Evolutionary conservation across 2,113 vertebrate genomes (phyloP).

Genomic region (Phyllopteryx taeniolatus): DNA sequence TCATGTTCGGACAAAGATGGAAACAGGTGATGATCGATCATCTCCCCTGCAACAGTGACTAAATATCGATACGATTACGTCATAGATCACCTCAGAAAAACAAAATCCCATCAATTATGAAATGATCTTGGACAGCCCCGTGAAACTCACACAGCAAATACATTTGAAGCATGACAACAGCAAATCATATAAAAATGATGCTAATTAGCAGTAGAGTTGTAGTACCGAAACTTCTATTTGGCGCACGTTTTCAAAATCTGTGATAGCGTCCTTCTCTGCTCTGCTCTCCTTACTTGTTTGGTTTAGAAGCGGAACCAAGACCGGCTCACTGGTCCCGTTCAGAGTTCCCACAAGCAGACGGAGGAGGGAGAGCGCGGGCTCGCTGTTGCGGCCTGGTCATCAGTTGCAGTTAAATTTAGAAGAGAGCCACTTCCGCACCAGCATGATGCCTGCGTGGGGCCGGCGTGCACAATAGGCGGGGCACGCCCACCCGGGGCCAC

Average conservation of each 20-base stretch:
- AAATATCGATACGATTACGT: neutral
- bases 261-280: neutral
- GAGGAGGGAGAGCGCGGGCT: neutral
- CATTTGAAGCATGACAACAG: neutral
- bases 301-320: neutral
- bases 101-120: neutral
- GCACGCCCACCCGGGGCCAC: neutral
- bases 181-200: neutral
- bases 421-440: slow-evolving; percentile 10
- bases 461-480: slow-evolving; percentile 30
- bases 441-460: slow-evolving; percentile 37
- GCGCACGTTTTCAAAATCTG: neutral
- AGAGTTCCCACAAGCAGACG: neutral
- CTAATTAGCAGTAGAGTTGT: neutral
- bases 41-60: neutral
- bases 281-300: neutral
- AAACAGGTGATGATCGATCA: neutral
- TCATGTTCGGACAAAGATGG: slow-evolving; percentile 2
- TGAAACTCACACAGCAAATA: neutral
- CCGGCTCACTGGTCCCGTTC: neutral
- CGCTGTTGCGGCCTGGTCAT: neutral
- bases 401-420: slow-evolving; percentile 62
- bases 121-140: neutral
- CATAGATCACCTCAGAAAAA: neutral
- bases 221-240: neutral